Conservation (phyloP, 2,113 vertebrate species). For the Eptesicus fuscus region DNA sequence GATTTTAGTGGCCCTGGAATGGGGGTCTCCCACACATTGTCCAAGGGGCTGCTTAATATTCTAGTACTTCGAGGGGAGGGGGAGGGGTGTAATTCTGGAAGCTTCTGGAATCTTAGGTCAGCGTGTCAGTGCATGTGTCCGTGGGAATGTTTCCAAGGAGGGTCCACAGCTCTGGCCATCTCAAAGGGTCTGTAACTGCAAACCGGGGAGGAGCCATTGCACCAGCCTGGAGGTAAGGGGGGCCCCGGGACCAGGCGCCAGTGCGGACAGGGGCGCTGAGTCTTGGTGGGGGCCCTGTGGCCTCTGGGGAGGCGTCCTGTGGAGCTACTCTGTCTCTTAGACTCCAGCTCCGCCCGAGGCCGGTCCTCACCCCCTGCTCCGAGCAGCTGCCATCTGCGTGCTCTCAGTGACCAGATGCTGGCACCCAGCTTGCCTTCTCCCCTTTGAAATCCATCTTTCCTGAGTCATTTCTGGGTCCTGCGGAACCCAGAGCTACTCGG, state of each 20-base stretch:
- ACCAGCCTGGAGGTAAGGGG: not conserved
- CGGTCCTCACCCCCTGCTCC: too few species aligned
- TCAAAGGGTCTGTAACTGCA: not conserved
- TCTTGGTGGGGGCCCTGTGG: not conserved
- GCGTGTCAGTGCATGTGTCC: fast-evolving
- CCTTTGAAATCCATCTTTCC: not conserved
- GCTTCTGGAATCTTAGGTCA: not conserved
- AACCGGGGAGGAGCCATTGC: fast-evolving
- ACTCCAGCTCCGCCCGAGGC: not conserved
- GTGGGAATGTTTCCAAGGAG: not conserved
- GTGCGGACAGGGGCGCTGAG: not conserved
- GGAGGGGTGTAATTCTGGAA: not conserved
- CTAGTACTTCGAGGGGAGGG: not conserved
- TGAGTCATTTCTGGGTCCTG: not conserved
- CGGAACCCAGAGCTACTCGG: not conserved
- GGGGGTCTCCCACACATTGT: not conserved
- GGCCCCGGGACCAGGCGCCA: fast-evolving
- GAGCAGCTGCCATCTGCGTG: not conserved
- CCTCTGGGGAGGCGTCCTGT: not conserved
- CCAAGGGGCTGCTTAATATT: not conserved
- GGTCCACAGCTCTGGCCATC: not conserved
- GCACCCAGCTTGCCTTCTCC: not conserved
- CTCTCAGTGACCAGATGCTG: not conserved
- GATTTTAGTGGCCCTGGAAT: not conserved
- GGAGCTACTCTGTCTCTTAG: not conserved